Conservation (phyloP, 2,113 vertebrate genomes). For the Cynopterus brachyotis region DNA sequence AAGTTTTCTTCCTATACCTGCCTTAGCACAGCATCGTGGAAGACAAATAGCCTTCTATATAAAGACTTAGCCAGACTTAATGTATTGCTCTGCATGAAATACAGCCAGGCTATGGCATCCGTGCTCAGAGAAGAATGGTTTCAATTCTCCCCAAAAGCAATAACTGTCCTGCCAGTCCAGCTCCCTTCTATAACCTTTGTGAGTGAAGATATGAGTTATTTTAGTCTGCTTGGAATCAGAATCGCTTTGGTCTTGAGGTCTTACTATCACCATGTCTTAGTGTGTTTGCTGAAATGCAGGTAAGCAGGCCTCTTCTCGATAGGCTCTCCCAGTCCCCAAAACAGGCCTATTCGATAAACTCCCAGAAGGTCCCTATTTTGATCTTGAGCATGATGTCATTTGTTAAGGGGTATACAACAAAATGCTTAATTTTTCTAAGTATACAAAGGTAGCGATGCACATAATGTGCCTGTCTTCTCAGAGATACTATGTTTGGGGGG, state of each 20-base stretch:
- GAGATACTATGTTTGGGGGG: not conserved
- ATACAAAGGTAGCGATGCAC: not conserved
- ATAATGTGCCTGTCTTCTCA: not conserved
- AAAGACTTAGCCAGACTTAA: conserved; percentile 29
- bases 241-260: not conserved
- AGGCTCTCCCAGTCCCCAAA: rapidly evolving
- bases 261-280: not conserved
- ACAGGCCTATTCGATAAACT: not conserved
- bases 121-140: not conserved
- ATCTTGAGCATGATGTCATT: not conserved
- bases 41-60: conserved; percentile 35
- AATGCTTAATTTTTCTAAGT: not conserved
- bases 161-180: not conserved
- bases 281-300: not conserved
- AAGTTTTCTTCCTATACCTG: not conserved
- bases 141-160: not conserved
- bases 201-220: not conserved
- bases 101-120: not conserved
- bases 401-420: not conserved
- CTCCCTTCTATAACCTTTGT: not conserved
- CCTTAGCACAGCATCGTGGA: not conserved
- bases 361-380: not conserved
- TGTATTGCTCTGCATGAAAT: not conserved
- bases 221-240: not conserved
- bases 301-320: not conserved